Percentiles rank a stretch among this genome's conserved stretches.
These are phyloP conservation scores for Neolamprologus caudopunctatus DNA, from an alignment of 2,113 vertebrate genomes.

Conservation along the genomic window DNA sequence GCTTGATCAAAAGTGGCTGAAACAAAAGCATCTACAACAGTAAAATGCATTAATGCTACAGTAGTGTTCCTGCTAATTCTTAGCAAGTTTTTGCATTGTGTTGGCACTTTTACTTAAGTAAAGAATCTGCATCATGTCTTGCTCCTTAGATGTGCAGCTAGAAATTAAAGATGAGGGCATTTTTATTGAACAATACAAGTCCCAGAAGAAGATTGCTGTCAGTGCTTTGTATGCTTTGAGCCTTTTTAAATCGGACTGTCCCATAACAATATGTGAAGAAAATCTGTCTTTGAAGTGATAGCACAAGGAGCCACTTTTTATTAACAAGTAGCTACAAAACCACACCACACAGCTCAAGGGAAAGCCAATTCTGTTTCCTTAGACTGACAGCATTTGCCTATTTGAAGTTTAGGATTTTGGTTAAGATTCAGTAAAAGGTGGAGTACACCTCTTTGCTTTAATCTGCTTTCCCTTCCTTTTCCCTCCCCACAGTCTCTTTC, in stretches of 20 bases:
- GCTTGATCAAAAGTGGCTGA: neutral
- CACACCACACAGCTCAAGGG: neutral
- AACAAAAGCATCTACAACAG: neutral
- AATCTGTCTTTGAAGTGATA: neutral
- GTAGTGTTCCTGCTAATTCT: neutral
- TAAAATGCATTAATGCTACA: neutral
- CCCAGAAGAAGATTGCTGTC: neutral
- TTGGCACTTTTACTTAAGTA: neutral
- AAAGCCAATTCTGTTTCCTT: neutral
- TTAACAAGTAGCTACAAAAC: neutral
- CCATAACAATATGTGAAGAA: neutral
- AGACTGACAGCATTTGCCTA: neutral
- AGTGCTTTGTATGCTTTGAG: neutral
- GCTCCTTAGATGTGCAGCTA: neutral
- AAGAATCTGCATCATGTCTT: neutral
- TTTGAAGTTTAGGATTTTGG: neutral
- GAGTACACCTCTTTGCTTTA: conserved; percentile 20
- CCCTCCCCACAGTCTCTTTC: neutral
- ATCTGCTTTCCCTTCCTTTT: neutral
- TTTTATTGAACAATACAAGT: neutral
- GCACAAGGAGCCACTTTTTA: neutral
- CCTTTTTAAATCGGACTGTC: neutral
- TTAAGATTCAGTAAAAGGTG: neutral
- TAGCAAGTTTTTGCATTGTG: neutral
- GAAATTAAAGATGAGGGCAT: neutral